These are phyloP conservation scores for Listronotus oregonensis DNA, from an alignment of 1,140 invertebrate species.

Conservation along the genomic window DNA sequence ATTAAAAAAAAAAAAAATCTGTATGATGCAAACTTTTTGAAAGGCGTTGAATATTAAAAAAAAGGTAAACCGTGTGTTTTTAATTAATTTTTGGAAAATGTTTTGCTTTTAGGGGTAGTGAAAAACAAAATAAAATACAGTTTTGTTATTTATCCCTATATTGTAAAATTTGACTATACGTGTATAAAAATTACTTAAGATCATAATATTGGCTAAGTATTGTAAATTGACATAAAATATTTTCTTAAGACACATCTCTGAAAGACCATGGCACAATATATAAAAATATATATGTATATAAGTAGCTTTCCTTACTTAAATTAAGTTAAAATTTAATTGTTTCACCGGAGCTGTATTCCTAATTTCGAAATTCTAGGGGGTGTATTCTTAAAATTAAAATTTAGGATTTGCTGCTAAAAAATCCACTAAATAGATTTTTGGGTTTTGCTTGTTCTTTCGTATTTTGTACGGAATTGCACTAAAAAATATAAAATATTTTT, in stretches of 20 bases:
- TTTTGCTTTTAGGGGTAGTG: no score
- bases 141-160: no score
- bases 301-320: background rate
- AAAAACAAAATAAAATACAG: no score
- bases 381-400: background rate
- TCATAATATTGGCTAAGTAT: constrained; percentile 8
- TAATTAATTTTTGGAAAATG: no score
- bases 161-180: background rate
- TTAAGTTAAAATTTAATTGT: background rate
- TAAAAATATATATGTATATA: constrained; percentile 4
- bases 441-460: constrained; percentile 9
- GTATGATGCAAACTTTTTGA: no score
- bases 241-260: constrained; percentile 11
- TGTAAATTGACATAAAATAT: constrained; percentile 15
- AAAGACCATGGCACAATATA: constrained; percentile 17
- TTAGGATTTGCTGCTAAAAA: constrained; percentile 7
- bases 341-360: no score
- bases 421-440: constrained; percentile 6
- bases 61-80: no score
- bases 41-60: no score
- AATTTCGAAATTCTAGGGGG: no score
- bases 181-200: background rate
- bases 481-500: constrained; percentile 8
- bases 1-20: no score
- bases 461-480: constrained; percentile 1